Conservation (phyloP, 2,888 invertebrate species). For the Gandaritis pyraliata region DNA sequence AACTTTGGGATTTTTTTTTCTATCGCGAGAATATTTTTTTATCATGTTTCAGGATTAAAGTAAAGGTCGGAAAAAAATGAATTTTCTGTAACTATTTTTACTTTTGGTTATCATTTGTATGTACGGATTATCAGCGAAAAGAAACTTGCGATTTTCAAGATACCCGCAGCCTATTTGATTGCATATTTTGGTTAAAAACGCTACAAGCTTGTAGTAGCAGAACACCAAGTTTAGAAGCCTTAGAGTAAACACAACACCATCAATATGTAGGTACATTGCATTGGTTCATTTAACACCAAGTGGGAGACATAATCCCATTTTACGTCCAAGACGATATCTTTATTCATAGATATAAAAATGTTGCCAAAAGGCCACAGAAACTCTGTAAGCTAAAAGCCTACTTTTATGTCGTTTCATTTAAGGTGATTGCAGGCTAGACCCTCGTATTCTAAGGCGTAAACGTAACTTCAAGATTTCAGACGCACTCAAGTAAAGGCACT, state of each 20-base stretch:
- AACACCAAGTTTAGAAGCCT: constrained; percentile 13
- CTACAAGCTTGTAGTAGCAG: constrained; percentile 15
- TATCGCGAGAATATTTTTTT: too few species aligned
- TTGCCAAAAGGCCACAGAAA: constrained; percentile 4
- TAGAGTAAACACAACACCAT: constrained; percentile 37
- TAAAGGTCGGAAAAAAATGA: too few species aligned
- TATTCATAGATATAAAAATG: constrained; percentile 34
- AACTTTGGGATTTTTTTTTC: too few species aligned
- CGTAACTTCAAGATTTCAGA: too few species aligned
- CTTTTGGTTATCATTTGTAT: too few species aligned
- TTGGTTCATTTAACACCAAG: constrained; percentile 41
- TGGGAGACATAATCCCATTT: constrained; percentile 37
- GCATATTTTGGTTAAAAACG: background rate
- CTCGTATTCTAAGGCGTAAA: background rate
- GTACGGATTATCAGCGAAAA: too few species aligned
- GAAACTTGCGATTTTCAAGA: too few species aligned
- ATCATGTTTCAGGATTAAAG: too few species aligned
- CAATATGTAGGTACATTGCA: constrained; percentile 33
- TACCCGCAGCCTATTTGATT: too few species aligned
- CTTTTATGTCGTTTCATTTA: constrained; percentile 6
- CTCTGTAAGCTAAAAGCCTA: background rate
- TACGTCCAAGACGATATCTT: constrained; percentile 34
- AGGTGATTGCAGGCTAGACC: background rate
- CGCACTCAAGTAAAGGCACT: too few species aligned
- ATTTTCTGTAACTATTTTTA: too few species aligned